Base-by-base conservation (phyloP, 2,888 invertebrate species). In the Aquatica leii region DNA sequence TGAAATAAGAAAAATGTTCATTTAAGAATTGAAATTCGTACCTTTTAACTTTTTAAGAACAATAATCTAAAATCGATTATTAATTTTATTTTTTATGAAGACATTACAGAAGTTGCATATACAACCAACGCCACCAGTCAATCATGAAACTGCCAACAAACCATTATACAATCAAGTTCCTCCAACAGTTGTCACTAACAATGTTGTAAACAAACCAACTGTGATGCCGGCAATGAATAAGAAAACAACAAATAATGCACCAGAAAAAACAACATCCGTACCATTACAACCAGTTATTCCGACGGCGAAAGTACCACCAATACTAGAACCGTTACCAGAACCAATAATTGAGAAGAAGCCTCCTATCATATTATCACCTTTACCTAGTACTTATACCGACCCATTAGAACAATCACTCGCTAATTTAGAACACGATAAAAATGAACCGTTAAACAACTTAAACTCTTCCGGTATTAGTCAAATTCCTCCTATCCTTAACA, bases 331-430 rank as follows among this genome's bases (percentile, higher is more conserved):
- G 15, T 12, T 53, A 57, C 48, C 59, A 34, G 59, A 46, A 11
- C 18, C 34, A 35, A 37, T 80, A 17, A 78, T 78, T 18, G 79
- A 79, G 65, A 71, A 61, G 58, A 80, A 80, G 71, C 77, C 78
- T 4, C 77, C 78, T 4, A 70, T 72, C 65, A 66, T 77, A 50
- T 63, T 81, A 31, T 80, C 80, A 58, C 80, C 81, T n/a, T 74
- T 80, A 20, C 74, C 78, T 58, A 72, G 63, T 68, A 71, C 75
- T 41, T 86, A 83, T 76, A 87, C 88, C 60, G 90, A 90, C 79
- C 90, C 90, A 15, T 84, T 90, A 72, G 90, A 90, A 80, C 86
- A 89, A 71, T 88, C 90, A 56, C 82, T 90, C 73, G 90, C 90
- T 50, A 89, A 87, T 72, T 82, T 90, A 70, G 90, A 90, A 80